phyloP scores from a whole-genome alignment of 2,797 vertebrate genomes.

The Hoplostethus atlanticus region DNA sequence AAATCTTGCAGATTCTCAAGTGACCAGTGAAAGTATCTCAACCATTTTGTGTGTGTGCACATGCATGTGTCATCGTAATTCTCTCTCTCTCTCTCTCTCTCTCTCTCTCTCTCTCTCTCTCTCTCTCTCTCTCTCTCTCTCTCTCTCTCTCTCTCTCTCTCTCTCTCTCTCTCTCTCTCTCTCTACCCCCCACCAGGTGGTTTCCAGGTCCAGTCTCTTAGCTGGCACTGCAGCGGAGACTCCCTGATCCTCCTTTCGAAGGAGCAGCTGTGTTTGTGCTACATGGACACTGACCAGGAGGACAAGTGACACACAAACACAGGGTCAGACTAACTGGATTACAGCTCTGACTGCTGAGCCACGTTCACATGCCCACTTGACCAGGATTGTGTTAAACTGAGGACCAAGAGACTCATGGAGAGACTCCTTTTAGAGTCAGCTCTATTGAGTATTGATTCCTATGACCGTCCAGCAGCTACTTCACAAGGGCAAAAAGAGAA shows the following conservation, averaged over 20 bases:
- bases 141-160: too few species aligned
- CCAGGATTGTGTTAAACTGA: background rate
- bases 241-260: constrained; percentile 90
- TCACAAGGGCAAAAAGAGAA: background rate
- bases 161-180: too few species aligned
- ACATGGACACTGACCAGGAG: constrained; percentile 86
- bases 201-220: constrained; percentile 90
- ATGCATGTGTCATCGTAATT: background rate
- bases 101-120: too few species aligned
- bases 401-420: constrained; percentile 8
- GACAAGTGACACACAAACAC: constrained; percentile 45
- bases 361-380: background rate
- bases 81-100: constrained; percentile 2
- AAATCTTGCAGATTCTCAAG: too few species aligned
- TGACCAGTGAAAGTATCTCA: background rate
- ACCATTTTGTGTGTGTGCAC: background rate
- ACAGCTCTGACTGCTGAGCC: background rate
- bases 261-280: constrained; percentile 94
- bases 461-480: background rate
- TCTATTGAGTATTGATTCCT: background rate
- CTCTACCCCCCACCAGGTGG: constrained; percentile 83
- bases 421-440: background rate
- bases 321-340: constrained; percentile 4
- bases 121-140: too few species aligned
- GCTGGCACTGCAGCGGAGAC: constrained; percentile 90